These are phyloP conservation scores for Oreotrochilus melanogaster DNA, from an alignment of 2,113 vertebrate genomes.

Conservation along the genomic window DNA sequence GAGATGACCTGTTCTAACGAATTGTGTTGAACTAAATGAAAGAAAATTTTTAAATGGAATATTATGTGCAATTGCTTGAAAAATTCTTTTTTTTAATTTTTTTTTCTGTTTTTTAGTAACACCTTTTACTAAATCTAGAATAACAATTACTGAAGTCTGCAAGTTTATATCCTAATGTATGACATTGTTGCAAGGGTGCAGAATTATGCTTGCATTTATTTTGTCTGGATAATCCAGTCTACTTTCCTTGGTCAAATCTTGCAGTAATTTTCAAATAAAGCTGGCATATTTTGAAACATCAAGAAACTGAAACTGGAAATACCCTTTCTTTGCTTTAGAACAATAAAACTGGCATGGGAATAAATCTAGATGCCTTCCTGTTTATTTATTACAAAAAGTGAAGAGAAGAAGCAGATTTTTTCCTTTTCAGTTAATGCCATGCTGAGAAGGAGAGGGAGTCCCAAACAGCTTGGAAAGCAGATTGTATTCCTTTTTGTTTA, in stretches of 20 bases:
- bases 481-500: slow-evolving; percentile 29
- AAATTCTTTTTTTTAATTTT: background rate
- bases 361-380: background rate
- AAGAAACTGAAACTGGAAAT: background rate
- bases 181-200: background rate
- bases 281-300: background rate
- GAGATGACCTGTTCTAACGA: background rate
- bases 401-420: background rate
- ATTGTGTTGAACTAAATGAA: background rate
- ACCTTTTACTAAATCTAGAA: background rate
- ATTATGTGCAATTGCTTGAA: background rate
- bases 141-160: background rate
- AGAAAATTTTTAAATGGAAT: background rate
- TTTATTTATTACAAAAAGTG: background rate
- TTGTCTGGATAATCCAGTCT: background rate
- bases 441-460: background rate
- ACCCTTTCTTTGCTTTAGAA: background rate
- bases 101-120: background rate
- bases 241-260: background rate
- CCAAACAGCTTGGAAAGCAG: slow-evolving; percentile 47
- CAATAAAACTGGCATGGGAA: background rate
- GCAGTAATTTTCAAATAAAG: background rate
- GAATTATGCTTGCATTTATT: background rate
- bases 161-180: background rate
- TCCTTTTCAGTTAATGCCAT: background rate